phyloP scores from a whole-genome alignment of 2,113 vertebrate genomes.

The Sylvietta virens region DNA sequence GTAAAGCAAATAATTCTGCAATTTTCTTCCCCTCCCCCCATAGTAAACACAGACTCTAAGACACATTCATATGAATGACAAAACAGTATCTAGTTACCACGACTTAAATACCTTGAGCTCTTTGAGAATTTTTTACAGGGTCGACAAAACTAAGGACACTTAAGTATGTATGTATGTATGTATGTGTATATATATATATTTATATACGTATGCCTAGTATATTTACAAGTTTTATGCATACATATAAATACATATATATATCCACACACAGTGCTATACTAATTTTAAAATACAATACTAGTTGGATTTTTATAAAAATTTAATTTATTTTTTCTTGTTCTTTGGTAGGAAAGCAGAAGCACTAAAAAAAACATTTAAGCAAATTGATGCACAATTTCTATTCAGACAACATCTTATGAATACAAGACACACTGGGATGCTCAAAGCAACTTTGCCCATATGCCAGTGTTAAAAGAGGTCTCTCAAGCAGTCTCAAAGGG shows the following conservation, averaged over 20 bases:
- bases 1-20: background rate
- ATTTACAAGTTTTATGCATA: background rate
- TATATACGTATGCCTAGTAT: background rate
- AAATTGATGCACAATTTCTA: background rate
- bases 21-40: background rate
- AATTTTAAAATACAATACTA: background rate
- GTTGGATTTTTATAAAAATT: background rate
- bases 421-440: background rate
- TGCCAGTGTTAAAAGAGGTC: background rate
- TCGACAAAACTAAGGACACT: background rate
- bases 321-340: background rate
- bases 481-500: background rate
- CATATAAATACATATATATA: background rate
- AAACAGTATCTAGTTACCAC: background rate
- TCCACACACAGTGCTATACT: background rate
- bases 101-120: background rate
- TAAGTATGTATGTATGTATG: no score
- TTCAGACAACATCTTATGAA: background rate
- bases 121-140: background rate
- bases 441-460: background rate
- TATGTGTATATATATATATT: accelerated
- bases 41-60: background rate
- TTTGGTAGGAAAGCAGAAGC: background rate
- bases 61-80: background rate
- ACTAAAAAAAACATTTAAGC: background rate